A percentile compares a stretch with the other conserved stretches of the same genome.
Evolutionary conservation across 2,888 invertebrate genomes (phyloP).

Genomic region (Tetheella fluctuosa): DNA sequence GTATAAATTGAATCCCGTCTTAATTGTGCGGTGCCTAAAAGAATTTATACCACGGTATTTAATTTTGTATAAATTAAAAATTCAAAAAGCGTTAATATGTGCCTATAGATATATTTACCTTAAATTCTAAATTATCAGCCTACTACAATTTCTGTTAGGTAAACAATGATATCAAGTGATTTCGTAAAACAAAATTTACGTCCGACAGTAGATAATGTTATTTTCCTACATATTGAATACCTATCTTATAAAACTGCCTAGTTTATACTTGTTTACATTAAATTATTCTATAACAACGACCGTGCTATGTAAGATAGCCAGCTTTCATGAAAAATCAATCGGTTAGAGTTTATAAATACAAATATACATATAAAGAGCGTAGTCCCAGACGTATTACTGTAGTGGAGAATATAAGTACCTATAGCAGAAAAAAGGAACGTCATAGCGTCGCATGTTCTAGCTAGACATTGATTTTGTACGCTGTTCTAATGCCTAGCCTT

Average conservation of each 20-base stretch:
- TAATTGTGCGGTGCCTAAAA: no score
- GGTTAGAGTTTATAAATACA: neutral
- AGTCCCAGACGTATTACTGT: constrained; percentile 4
- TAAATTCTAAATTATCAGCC: no score
- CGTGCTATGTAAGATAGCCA: neutral
- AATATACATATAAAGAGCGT: neutral
- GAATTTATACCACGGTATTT: no score
- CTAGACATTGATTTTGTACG: constrained; percentile 6
- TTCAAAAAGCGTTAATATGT: no score
- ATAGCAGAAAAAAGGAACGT: neutral
- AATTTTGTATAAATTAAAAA: no score
- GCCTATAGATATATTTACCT: no score
- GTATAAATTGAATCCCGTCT: no score
- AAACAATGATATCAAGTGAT: no score
- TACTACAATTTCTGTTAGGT: no score
- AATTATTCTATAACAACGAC: neutral
- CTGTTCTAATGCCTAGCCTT: neutral
- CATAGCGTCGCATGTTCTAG: constrained; percentile 8
- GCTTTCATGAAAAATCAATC: neutral
- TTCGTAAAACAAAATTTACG: no score
- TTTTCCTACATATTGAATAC: no score
- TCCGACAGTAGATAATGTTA: no score
- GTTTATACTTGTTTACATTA: neutral
- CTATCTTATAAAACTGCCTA: constrained; percentile 23
- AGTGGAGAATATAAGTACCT: neutral